Conservation (phyloP, 2,113 vertebrate species). For the Morone chrysops region DNA sequence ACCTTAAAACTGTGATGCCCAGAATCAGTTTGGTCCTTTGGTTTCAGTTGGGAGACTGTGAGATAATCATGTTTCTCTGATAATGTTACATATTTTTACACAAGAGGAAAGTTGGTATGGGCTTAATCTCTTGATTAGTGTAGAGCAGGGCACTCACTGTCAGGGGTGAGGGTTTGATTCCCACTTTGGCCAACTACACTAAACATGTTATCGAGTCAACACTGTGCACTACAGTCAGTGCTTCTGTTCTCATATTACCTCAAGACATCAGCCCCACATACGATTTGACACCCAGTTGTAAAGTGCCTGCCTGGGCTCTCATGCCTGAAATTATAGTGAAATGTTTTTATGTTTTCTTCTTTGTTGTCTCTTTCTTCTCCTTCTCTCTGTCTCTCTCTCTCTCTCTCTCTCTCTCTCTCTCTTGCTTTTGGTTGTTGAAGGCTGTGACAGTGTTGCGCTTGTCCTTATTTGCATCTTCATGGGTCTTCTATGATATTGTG, state of each 20-base stretch:
- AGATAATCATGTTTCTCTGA: not conserved
- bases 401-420: conserved; percentile 38
- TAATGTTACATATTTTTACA: not conserved
- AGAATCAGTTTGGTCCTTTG: fast-evolving
- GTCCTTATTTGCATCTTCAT: conserved; percentile 75
- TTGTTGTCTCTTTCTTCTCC: conserved; percentile 18
- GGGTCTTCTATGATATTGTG: conserved; percentile 78
- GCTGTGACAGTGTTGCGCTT: conserved; percentile 74
- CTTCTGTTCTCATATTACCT: conserved; percentile 44
- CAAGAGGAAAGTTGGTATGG: not conserved
- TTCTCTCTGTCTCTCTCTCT: conserved; percentile 1
- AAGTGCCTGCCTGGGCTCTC: conserved; percentile 78
- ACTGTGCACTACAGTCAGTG: conserved; percentile 43
- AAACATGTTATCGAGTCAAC: conserved; percentile 27
- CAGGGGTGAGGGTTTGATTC: conserved; percentile 25
- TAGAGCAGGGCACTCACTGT: conserved; percentile 7
- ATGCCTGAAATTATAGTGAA: conserved; percentile 23
- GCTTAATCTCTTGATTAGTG: not conserved
- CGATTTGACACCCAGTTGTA: conserved; percentile 44
- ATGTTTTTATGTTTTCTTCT: conserved; percentile 30
- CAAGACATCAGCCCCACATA: conserved; percentile 28
- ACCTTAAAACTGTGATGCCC: not conserved
- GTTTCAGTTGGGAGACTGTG: not conserved
- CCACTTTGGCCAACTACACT: not conserved
- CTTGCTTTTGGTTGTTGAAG: conserved; percentile 58